Base-by-base conservation (phyloP, 2,113 vertebrate genomes). In the Argyrosomus japonicus region DNA sequence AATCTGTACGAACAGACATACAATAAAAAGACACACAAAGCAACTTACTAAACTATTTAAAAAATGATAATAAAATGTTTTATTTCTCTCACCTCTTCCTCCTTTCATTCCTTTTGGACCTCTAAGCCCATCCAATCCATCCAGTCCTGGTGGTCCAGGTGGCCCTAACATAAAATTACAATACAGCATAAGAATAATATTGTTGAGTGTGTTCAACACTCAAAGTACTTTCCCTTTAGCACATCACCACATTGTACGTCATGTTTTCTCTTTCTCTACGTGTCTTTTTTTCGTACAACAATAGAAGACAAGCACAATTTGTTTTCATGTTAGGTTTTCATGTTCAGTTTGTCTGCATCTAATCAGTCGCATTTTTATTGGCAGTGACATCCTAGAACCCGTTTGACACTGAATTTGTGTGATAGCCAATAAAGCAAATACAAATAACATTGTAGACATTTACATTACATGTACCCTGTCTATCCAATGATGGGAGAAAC, bases 51-150 rank as follows among this genome's bases (percentile, higher is more conserved):
- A 45, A 57, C 5, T 58, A 67, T n/a, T 7, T 17, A 12, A 6
- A 77, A 58, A 58, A 25, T 23, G 0, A 29, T 15, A 4, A 23
- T 21, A 13, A 47, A 15, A 40, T 40, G 36, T 10, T 6, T 25
- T 57, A 32, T 40, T 13, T 2, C 3, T 67, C 70, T 85, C 86
- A 93, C 93, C 88, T 54, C 4, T 78, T 68, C 60, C 43, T 73
- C 92, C 93, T 36, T 84, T 92, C 15, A 83, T 80, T 14, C 93
- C 93, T 51, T 91, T 91, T 62, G 82, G 74, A 36, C 93, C 93
- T 72, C 45, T 81, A 8, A 94, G 87, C 4, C 93, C 93, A 85
- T 94, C 6, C n/a, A 94, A 67, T 62, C 93, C 93, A 75, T 85
- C 23, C 19, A 93, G 64, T 62, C 93, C 93, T 47, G 79, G 82